phyloP scores from a whole-genome alignment of 2,888 invertebrate genomes.

The Tineola bisselliella region DNA sequence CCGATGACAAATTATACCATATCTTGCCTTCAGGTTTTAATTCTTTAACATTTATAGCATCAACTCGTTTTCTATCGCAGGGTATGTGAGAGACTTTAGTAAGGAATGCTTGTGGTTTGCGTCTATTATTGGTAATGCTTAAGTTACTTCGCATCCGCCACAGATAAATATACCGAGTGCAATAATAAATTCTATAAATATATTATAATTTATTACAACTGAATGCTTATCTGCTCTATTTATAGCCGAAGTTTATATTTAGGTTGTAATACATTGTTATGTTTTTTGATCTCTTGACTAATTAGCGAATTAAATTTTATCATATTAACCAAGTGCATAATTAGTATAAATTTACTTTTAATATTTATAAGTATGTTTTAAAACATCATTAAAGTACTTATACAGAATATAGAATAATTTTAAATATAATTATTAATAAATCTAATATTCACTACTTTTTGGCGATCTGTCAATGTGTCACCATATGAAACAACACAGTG shows the following conservation, averaged over 20 bases:
- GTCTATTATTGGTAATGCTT: conserved; percentile 47
- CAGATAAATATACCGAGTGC: conserved; percentile 31
- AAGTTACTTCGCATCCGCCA: conserved; percentile 39
- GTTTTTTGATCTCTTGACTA: too few relatives aligned
- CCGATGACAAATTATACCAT: not conserved
- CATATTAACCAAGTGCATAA: too few relatives aligned
- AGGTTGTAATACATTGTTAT: not conserved
- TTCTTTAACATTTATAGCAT: not conserved
- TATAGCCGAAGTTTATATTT: not conserved
- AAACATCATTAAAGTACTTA: too few relatives aligned
- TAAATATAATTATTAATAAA: too few relatives aligned
- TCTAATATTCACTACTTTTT: too few relatives aligned
- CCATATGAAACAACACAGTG: too few relatives aligned
- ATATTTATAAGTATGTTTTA: too few relatives aligned
- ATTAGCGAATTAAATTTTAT: too few relatives aligned
- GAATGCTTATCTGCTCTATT: conserved; percentile 1
- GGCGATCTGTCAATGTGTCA: too few relatives aligned
- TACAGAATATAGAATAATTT: too few relatives aligned
- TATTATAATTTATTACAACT: not conserved
- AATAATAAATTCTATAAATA: conserved; percentile 5
- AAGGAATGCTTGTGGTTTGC: conserved; percentile 27
- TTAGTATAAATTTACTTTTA: too few relatives aligned
- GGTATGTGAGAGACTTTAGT: conserved; percentile 20
- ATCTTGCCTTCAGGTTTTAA: not conserved
- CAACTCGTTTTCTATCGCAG: not conserved